Evolutionary conservation across 2,797 vertebrate species (phyloP).

Genomic region (Sarcoramphus papa): DNA sequence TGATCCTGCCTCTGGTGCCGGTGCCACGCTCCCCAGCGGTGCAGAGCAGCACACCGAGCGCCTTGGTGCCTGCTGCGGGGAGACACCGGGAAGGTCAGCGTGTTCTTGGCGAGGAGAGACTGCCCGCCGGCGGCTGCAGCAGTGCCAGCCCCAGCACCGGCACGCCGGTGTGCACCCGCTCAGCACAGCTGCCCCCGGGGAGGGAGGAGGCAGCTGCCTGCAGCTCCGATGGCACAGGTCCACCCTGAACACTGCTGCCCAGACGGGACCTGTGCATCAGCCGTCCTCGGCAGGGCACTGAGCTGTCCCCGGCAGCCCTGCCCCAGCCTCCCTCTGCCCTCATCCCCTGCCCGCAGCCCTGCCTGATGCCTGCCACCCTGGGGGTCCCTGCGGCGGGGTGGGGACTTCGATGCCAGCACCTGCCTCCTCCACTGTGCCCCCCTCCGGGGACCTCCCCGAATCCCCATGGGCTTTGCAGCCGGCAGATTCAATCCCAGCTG

Average conservation of each 20-base stretch:
- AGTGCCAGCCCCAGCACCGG: neutral
- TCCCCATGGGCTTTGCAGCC: neutral
- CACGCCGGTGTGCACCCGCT: rapidly evolving
- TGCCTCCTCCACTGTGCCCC: neutral
- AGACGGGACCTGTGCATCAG: neutral
- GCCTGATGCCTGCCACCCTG: neutral
- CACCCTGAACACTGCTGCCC: neutral
- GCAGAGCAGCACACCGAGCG: rapidly evolving
- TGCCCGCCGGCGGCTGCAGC: neutral
- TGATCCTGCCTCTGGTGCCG: rapidly evolving
- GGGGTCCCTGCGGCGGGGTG: rapidly evolving
- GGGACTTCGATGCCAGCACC: neutral
- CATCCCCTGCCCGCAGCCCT: neutral
- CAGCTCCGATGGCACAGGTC: rapidly evolving
- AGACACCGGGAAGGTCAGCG: conserved; percentile 12
- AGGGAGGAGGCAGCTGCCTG: neutral
- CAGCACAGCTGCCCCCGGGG: neutral
- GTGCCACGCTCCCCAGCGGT: rapidly evolving
- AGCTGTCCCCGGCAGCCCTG: neutral
- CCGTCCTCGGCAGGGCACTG: neutral
- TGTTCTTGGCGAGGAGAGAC: conserved; percentile 11
- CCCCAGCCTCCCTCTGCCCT: neutral
- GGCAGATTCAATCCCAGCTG: conserved; percentile 66
- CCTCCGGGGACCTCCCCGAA: neutral
- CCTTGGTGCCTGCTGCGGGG: neutral